Conservation (phyloP, 2,797 vertebrate species). For the Lepus townsendii region DNA sequence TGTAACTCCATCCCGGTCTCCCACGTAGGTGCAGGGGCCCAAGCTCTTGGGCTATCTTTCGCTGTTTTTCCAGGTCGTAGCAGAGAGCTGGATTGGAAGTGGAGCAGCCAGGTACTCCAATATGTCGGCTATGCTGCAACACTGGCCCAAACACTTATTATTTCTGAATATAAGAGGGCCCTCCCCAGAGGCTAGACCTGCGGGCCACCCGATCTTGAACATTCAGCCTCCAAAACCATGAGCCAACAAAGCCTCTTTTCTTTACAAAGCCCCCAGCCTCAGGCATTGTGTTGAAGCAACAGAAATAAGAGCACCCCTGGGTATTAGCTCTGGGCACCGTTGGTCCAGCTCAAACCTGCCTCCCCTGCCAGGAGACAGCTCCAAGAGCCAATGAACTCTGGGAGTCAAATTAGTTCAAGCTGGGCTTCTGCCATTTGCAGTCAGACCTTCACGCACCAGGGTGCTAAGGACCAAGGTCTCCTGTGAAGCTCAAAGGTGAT, state of each 20-base stretch:
- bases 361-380: neutral
- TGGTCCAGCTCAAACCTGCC: neutral
- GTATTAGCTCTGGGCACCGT: neutral
- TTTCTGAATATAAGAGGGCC: neutral
- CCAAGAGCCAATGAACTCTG: neutral
- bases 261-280: neutral
- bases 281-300: neutral
- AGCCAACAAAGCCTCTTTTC: neutral
- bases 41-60: too few relatives aligned
- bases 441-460: neutral
- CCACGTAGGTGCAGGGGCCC: too few relatives aligned
- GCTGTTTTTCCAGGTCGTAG: too few relatives aligned
- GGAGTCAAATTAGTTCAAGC: neutral
- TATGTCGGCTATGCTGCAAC: too few relatives aligned
- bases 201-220: neutral
- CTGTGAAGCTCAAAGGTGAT: constrained; percentile 14
- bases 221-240: neutral
- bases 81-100: too few relatives aligned
- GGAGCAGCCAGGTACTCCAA: too few relatives aligned
- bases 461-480: neutral
- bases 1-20: too few relatives aligned
- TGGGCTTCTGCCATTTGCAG: neutral
- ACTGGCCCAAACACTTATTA: too few relatives aligned
- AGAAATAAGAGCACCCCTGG: neutral
- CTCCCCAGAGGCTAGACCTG: neutral